phyloP scores from a whole-genome alignment of 2,888 invertebrate species.

The Sturmia bella region DNA sequence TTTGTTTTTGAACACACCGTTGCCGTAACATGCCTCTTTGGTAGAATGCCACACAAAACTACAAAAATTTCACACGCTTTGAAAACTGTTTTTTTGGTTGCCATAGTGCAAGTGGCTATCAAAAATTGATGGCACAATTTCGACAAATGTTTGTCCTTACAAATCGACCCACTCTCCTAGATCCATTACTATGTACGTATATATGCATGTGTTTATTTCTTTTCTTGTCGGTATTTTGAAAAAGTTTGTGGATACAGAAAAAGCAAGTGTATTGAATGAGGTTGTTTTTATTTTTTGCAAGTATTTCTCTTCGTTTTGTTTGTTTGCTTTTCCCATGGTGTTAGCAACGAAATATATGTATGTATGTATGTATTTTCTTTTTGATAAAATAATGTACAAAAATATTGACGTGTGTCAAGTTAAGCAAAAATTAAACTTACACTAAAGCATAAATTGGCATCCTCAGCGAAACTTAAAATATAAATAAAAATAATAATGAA shows the following conservation, averaged over 20 bases:
- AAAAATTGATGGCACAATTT: too few species aligned
- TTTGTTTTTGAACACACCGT: too few species aligned
- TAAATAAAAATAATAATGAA: slow-evolving; percentile 15
- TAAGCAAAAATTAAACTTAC: slow-evolving; percentile 17
- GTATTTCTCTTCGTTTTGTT: slow-evolving; percentile 20
- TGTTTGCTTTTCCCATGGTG: slow-evolving; percentile 24
- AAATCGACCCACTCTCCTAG: too few species aligned
- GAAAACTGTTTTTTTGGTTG: too few species aligned
- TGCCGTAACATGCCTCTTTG: too few species aligned
- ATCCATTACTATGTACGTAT: not conserved
- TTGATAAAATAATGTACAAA: slow-evolving; percentile 36
- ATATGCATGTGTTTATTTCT: not conserved
- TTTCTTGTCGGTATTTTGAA: slow-evolving; percentile 2
- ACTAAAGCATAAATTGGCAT: slow-evolving; percentile 5
- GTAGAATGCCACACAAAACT: too few species aligned
- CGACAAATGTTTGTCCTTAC: too few species aligned
- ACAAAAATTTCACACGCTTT: too few species aligned
- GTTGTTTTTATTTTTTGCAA: slow-evolving; percentile 22
- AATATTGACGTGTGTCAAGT: slow-evolving; percentile 41
- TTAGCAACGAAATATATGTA: not conserved
- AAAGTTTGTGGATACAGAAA: slow-evolving; percentile 31
- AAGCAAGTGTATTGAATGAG: slow-evolving; percentile 28
- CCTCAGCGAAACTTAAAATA: slow-evolving; percentile 18
- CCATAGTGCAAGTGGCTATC: too few species aligned
- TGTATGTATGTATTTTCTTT: slow-evolving; percentile 1